phyloP scores from a whole-genome alignment of 2,797 vertebrate species.

The Yasuhikotakia modesta region DNA sequence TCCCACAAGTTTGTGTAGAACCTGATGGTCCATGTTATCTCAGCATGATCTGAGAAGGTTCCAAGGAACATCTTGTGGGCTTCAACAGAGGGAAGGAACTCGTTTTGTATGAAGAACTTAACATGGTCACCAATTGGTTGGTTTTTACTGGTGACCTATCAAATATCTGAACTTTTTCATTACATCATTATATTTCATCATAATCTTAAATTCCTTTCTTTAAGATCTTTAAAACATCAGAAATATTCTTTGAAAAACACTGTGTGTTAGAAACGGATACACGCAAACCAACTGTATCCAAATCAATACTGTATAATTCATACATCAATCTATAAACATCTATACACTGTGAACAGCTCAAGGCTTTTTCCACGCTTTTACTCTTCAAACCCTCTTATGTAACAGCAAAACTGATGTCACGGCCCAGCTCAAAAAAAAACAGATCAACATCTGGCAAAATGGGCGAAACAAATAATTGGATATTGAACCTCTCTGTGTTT shows the following conservation, averaged over 20 bases:
- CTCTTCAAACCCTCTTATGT: constrained; percentile 34
- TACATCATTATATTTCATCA: too few species aligned
- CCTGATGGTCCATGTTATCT: neutral
- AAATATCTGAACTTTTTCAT: too few species aligned
- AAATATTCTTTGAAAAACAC: too few species aligned
- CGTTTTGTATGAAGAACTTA: neutral
- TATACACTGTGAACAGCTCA: constrained; percentile 18
- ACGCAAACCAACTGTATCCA: neutral
- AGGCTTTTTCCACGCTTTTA: constrained; percentile 45
- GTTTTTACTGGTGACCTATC: neutral
- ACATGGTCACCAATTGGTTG: neutral
- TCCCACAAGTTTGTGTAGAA: neutral
- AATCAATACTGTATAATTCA: constrained; percentile 22
- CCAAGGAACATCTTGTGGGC: neutral
- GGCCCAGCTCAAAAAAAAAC: neutral
- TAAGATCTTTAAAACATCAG: too few species aligned
- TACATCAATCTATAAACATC: constrained; percentile 41
- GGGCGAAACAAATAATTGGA: constrained; percentile 5
- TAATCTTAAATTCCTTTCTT: too few species aligned
- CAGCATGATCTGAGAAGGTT: neutral
- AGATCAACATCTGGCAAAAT: constrained; percentile 25
- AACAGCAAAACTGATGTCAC: constrained; percentile 37
- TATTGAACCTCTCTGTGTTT: neutral
- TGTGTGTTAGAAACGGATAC: neutral
- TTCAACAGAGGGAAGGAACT: neutral